Evolutionary conservation across 2,888 invertebrate species (phyloP), one percentile per base, ranked within the genome.

Genomic region (Latheticus oryzae): DNA sequence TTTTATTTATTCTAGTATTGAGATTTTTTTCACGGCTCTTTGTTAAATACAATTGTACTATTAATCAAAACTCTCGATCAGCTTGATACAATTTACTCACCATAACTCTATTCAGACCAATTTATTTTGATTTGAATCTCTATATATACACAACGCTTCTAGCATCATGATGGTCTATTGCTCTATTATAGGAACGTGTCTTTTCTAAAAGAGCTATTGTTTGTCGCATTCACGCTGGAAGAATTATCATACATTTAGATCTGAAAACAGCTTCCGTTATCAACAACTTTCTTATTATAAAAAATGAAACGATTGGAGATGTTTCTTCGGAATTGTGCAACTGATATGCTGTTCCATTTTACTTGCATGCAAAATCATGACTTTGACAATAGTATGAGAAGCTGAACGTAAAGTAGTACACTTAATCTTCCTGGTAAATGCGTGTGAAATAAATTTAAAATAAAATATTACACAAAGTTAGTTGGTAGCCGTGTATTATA

Each of bases 1-100:
- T 67, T 56, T 70, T 69, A 70, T 72, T 73, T 71, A 71, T 68
- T 65, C 60, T 60, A 60, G 67, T 68, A 69, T 72, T 70, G 71
- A 55, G 66, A 60, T 66, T 58, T 67, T n/a, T 66, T 71, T 69
- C 69, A 71, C 67, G 68, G 66, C 64, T 67, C 65, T 64, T 71
- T 69, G 66, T 66, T 65, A 61, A 66, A 64, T 61, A 70, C 70
- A 70, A 70, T 70, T 64, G 64, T 50, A 38, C 60, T 61, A 67
- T 68, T 63, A 66, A 68, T 68, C 65, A 63, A 62, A 63, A 58
- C 33, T 61, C 51, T 61, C 61, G 60, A 65, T 63, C 63, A 65
- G 38, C 51, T 40, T 32, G 13, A 9, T 21, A 32, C 32, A 32
- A 16, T 50, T 28, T 17, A n/a, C n/a, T n/a, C n/a, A 45, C 47